Base-by-base conservation (phyloP, 2,888 invertebrate genomes). In the Ectemnius lituratus region DNA sequence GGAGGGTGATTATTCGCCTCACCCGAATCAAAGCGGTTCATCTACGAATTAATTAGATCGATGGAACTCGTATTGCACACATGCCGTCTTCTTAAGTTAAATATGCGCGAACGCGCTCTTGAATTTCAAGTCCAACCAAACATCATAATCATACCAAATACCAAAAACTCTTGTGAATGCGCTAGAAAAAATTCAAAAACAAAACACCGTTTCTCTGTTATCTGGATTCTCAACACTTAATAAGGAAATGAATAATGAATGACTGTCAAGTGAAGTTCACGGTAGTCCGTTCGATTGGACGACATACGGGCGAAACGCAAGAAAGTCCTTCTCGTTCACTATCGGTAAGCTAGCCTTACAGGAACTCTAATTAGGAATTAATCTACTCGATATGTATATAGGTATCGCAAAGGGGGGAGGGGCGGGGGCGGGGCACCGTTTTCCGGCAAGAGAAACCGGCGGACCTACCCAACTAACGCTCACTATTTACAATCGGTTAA, bases 351-450 rank as follows among this genome's bases (percentile, higher is more conserved):
- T 75, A 70, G 73, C 76, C 67, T 69, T 67, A 62, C 76, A 83
- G 83, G 84, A 84, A 83, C 84, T 83, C 83, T 83, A 84, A 78
- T 74, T 79, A 82, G 80, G 80, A 80, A 84, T 84, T 79, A 80
- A 70, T 82, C 78, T 80, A 76, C 65, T 72, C 74, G 83, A 83
- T 84, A 78, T 80, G 79, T 79, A 62, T 77, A 62, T 16, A 52
- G 78, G 66, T 82, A 75, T 76, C 79, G 79, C 75, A 78, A 79
- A 67, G 74, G 5, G 52, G 1, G 0, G 23, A 3, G 23, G 0
- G 2, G 23, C 2, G 23, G 23, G 3, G 23, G 2, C 3, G 23
- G 75, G 76, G 78, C 73, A 84, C 11, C 75, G 59, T 46, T 64
- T 46, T 57, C 67, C 67, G 77, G 75, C 76, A 84, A 84, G 84